Evolutionary conservation across 1,140 invertebrate species (phyloP).

Genomic region (Drosophila gunungcola): DNA sequence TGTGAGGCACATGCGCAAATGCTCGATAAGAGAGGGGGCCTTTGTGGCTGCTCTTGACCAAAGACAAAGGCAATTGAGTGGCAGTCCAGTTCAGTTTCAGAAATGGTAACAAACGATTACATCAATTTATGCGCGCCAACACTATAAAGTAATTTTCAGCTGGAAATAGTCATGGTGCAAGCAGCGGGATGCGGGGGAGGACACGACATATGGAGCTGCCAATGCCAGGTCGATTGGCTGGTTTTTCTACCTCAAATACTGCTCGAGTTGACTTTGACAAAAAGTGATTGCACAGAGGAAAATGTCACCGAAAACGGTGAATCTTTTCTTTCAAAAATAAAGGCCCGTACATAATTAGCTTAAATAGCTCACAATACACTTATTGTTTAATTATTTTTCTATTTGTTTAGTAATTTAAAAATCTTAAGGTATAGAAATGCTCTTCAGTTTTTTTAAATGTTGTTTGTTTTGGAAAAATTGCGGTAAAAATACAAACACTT

Average conservation of each 20-base stretch:
- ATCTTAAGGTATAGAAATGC: too few relatives aligned
- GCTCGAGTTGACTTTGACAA: slow-evolving; percentile 14
- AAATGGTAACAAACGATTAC: slow-evolving; percentile 85
- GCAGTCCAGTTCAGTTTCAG: slow-evolving; percentile 65
- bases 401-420: too few relatives aligned
- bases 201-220: slow-evolving; percentile 57
- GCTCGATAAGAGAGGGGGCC: slow-evolving; percentile 58
- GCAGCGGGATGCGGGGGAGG: slow-evolving; percentile 11
- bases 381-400: too few relatives aligned
- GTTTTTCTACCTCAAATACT: slow-evolving; percentile 31
- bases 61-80: slow-evolving; percentile 47
- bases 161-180: slow-evolving; percentile 63
- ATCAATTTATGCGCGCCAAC: slow-evolving; percentile 84
- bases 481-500: too few relatives aligned
- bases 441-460: too few relatives aligned
- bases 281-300: not conserved
- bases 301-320: not conserved
- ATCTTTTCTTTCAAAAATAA: too few relatives aligned
- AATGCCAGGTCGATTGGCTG: slow-evolving; percentile 42
- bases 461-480: too few relatives aligned
- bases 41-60: slow-evolving; percentile 26
- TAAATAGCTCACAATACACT: too few relatives aligned
- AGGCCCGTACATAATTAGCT: too few relatives aligned
- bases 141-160: slow-evolving; percentile 84
- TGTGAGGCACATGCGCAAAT: slow-evolving; percentile 78